Base-by-base conservation (phyloP, 2,797 vertebrate genomes). In the Rhynchonycteris naso region DNA sequence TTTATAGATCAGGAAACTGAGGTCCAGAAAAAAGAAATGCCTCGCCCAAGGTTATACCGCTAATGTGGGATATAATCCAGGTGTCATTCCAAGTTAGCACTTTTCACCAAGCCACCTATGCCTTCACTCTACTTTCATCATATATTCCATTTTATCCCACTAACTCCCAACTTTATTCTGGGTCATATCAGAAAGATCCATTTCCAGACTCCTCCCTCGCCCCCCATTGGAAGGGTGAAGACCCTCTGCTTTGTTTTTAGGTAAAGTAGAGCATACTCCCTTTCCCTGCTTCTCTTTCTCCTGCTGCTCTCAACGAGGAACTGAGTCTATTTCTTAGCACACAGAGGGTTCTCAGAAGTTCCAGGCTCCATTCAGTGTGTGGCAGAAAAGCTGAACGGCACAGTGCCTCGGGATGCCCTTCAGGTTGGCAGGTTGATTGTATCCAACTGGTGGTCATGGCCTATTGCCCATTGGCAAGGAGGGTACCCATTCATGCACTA, bases 401-500 rank as follows among this genome's bases (percentile, higher is more conserved):
- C 35, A 61, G 7, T 24, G 76, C 81, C 58, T 13, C 80, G 66
- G 91, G 89, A 83, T 69, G 83, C 56, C 80, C 71, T 89, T 26
- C 26, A 76, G 50, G 80, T 78, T 96, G 89, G 93, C 84, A 93
- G 79, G 52, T 56, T 90, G 75, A 35, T 4, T 63, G 83, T 69
- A 69, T 5, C 84, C 81, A 59, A 88, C 71, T 88, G 80, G 87
- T 56, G 52, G 76, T 69, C 72, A 78, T 91, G 94, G 93, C 94
- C 59, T 80, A 22, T 38, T 90, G 88, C 85, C 94, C 28, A 50
- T 0, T 71, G 92, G 63, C 74, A 94, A 86, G 54, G 75, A 79
- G 35, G 72, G 54, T 86, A 75, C 79, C 68, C 35, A 63, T 24
- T 15, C 47, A 22, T 26, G 74, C 28, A 47, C 75, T 93, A 68